Conservation (phyloP, 1,140 invertebrate species). For the Cecropterus lyciades region DNA sequence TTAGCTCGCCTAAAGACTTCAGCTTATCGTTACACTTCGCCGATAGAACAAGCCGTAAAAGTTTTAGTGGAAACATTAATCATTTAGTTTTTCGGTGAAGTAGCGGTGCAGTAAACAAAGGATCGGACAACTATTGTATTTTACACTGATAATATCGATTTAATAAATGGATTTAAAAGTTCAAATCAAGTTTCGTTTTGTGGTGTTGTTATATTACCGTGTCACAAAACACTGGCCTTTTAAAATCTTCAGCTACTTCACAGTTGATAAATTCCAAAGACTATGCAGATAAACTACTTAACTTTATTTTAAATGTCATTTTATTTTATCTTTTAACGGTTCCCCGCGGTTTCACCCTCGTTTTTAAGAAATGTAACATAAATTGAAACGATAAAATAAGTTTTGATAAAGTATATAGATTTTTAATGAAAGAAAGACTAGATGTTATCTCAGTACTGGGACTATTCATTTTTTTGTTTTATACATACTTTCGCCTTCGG, state of each 20-base stretch:
- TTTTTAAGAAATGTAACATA: too few relatives aligned
- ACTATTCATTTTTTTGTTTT: too few relatives aligned
- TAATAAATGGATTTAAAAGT: conserved; percentile 10
- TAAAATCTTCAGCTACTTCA: not conserved
- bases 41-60: not conserved
- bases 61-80: conserved; percentile 14
- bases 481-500: too few relatives aligned
- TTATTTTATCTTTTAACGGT: not conserved
- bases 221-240: not conserved
- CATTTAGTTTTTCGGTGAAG: conserved; percentile 21
- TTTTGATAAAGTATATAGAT: too few relatives aligned
- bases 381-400: too few relatives aligned
- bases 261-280: not conserved
- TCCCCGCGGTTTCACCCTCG: too few relatives aligned
- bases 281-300: not conserved
- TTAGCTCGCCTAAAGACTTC: not conserved
- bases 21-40: not conserved
- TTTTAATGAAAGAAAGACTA: too few relatives aligned
- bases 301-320: not conserved
- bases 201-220: not conserved
- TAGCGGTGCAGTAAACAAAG: conserved; percentile 19
- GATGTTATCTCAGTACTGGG: too few relatives aligned
- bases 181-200: not conserved
- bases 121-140: conserved; percentile 4
- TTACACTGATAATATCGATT: conserved; percentile 5